These are phyloP conservation scores for Amphiduros pacificus DNA, from an alignment of 2,888 invertebrate species.

Conservation along the genomic window DNA sequence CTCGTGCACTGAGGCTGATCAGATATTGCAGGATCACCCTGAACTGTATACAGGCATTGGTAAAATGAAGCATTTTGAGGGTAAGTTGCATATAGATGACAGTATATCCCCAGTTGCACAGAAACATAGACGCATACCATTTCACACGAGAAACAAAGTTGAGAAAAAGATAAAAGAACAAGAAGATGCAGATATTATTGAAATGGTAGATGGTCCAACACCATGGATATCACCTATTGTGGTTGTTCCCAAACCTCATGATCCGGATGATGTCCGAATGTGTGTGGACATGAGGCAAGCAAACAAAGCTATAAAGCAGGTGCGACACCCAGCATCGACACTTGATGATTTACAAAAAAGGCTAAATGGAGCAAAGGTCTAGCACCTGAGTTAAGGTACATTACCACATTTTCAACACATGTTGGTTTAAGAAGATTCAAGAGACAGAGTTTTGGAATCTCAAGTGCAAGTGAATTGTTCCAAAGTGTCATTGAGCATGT, in stretches of 20 bases:
- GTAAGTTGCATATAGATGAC: background rate
- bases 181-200: background rate
- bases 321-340: too few relatives aligned
- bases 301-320: constrained; percentile 32
- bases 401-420: constrained; percentile 35
- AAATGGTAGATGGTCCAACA: background rate
- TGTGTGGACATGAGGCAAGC: constrained; percentile 37
- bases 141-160: background rate
- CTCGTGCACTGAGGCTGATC: background rate
- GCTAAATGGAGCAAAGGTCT: constrained; percentile 32
- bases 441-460: constrained; percentile 34
- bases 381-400: constrained; percentile 36
- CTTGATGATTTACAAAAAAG: constrained; percentile 34
- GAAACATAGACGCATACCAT: background rate
- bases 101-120: background rate
- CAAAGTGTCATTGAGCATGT: constrained; percentile 56
- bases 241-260: constrained; percentile 1
- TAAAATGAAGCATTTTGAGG: background rate
- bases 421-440: constrained; percentile 33
- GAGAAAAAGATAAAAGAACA: background rate
- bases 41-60: background rate
- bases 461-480: constrained; percentile 59
- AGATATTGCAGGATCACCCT: background rate
- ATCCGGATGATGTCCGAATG: background rate
- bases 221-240: constrained; percentile 11